These are phyloP conservation scores for Ladona fulva DNA, from an alignment of 1,140 invertebrate genomes.

Conservation along the genomic window DNA sequence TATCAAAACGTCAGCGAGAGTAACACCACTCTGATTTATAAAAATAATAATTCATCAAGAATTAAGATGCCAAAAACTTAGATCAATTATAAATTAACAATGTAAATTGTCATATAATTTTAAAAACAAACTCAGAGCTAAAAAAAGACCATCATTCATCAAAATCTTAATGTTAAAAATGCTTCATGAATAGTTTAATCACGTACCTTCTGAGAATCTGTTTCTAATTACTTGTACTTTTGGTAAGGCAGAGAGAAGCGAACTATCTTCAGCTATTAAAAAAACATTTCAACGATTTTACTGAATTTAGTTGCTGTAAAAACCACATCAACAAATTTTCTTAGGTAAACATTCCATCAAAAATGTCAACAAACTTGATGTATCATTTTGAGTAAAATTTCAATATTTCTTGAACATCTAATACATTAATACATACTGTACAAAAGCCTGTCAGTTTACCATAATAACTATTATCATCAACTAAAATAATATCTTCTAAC, in stretches of 20 bases:
- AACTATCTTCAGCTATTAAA: not conserved
- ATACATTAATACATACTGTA: not conserved
- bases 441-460: not conserved
- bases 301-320: not conserved
- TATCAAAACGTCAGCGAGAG: too few species aligned
- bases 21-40: too few species aligned
- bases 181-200: not conserved
- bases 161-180: not conserved
- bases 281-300: not conserved
- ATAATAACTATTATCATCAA: not conserved
- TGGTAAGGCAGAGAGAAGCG: not conserved
- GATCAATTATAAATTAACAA: too few species aligned
- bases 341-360: not conserved
- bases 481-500: not conserved
- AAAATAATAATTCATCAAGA: too few species aligned
- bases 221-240: not conserved
- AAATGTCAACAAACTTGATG: not conserved
- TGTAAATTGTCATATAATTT: too few species aligned
- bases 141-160: not conserved
- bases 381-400: not conserved
- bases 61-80: too few species aligned
- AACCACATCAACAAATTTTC: not conserved
- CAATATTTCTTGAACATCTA: not conserved
- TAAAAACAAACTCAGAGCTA: not conserved
- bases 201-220: not conserved